phyloP scores from a whole-genome alignment of 2,888 invertebrate genomes.

The Lottia scabra region DNA sequence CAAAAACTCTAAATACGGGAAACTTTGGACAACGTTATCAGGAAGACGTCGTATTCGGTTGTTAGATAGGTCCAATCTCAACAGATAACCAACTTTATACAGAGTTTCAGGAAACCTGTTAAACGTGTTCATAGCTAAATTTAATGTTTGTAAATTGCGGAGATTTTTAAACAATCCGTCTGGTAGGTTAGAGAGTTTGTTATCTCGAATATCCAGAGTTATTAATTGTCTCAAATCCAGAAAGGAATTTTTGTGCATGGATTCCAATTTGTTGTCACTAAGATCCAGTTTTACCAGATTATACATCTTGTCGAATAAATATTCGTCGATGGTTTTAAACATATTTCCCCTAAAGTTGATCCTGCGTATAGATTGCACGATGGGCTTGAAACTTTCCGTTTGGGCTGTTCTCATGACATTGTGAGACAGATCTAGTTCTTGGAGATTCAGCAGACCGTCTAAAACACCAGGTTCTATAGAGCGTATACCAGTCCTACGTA shows the following conservation, averaged over 20 bases:
- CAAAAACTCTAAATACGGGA: conserved; percentile 18
- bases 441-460: conserved; percentile 20
- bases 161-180: conserved; percentile 13
- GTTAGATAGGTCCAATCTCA: conserved; percentile 19
- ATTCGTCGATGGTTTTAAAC: conserved; percentile 10
- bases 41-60: conserved; percentile 22
- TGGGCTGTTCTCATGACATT: conserved; percentile 20
- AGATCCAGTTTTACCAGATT: conserved; percentile 21
- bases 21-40: conserved; percentile 13
- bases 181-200: conserved; percentile 23
- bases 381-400: conserved; percentile 14
- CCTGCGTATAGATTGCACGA: conserved; percentile 18
- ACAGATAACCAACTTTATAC: conserved; percentile 11
- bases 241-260: conserved; percentile 16
- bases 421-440: conserved; percentile 27
- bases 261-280: conserved; percentile 24
- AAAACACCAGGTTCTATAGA: conserved; percentile 21
- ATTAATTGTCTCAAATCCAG: conserved; percentile 17
- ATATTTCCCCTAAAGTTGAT: conserved; percentile 22
- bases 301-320: conserved; percentile 10
- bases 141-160: conserved; percentile 16
- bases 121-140: conserved; percentile 22
- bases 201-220: conserved; percentile 18
- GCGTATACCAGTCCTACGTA: conserved; percentile 22
- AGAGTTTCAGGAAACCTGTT: conserved; percentile 19